Evolutionary conservation across 2,888 invertebrate species (phyloP).

Genomic region (Andrena flavipes): DNA sequence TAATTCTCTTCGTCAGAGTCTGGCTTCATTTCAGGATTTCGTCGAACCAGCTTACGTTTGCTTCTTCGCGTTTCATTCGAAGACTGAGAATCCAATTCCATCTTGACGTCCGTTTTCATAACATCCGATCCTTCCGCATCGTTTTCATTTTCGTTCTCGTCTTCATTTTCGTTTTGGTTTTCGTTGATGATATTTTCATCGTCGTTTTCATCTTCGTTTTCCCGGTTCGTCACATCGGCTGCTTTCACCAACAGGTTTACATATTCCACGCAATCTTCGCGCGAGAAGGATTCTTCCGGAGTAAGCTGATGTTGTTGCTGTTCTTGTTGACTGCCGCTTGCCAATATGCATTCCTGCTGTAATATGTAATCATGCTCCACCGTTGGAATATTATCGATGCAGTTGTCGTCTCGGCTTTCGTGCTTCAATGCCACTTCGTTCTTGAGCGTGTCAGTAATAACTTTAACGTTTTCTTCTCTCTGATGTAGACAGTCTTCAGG

Average conservation of each 20-base stretch:
- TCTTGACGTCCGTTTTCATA: neutral
- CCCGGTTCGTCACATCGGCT: slow-evolving; percentile 18
- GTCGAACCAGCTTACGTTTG: slow-evolving; percentile 72
- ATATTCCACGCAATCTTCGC: slow-evolving; percentile 46
- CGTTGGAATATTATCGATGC: slow-evolving; percentile 67
- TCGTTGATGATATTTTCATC: neutral
- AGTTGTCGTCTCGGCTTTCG: slow-evolving; percentile 32
- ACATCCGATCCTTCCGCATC: neutral
- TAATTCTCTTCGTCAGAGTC: slow-evolving; percentile 81
- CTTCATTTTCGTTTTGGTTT: neutral
- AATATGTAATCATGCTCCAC: slow-evolving; percentile 78
- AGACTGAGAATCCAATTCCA: slow-evolving; percentile 26
- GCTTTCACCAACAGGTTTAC: slow-evolving; percentile 42
- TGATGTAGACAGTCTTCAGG: slow-evolving; percentile 15
- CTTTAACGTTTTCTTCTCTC: slow-evolving; percentile 21
- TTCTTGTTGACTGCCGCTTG: slow-evolving; percentile 30
- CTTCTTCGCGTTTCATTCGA: slow-evolving; percentile 74
- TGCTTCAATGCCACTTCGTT: slow-evolving; percentile 48
- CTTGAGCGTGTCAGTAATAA: neutral
- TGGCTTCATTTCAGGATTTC: slow-evolving; percentile 33
- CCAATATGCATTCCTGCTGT: slow-evolving; percentile 71
- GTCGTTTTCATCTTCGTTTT: neutral
- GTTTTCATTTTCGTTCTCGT: neutral
- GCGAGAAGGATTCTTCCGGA: slow-evolving; percentile 54
- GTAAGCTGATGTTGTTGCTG: slow-evolving; percentile 33